Percentiles rank a stretch among this genome's conserved stretches.
Evolutionary conservation across 2,888 invertebrate species (phyloP).

Genomic region (Drosophila barbarae): DNA sequence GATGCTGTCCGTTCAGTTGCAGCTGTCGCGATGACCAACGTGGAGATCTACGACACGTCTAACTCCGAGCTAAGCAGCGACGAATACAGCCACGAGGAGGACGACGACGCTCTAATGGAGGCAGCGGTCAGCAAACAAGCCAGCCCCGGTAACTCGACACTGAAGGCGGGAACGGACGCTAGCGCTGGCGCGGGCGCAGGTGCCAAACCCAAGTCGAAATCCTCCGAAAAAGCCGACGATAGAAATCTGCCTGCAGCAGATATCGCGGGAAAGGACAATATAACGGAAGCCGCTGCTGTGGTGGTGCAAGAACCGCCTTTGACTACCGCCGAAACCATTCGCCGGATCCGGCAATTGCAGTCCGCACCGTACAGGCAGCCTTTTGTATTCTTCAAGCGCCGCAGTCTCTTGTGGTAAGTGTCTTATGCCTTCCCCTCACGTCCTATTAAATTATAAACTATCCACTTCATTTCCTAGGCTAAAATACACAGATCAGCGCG

Average conservation of each 20-base stretch:
- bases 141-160: conserved; percentile 13
- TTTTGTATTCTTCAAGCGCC: conserved; percentile 48
- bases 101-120: conserved; percentile 62
- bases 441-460: too few species aligned
- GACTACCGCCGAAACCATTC: conserved; percentile 27
- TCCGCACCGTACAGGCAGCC: conserved; percentile 1
- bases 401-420: conserved; percentile 55
- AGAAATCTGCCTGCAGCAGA: background rate
- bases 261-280: background rate
- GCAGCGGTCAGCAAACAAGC: conserved; percentile 56
- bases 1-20: conserved; percentile 12
- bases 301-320: conserved; percentile 10
- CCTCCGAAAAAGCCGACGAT: conserved; percentile 8
- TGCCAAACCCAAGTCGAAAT: conserved; percentile 24
- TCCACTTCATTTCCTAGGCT: background rate
- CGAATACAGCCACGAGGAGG: conserved; percentile 61
- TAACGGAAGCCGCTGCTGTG: background rate
- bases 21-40: conserved; percentile 49
- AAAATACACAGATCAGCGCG: background rate
- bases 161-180: background rate
- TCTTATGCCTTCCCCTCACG: background rate
- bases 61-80: conserved; percentile 70
- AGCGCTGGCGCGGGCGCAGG: background rate
- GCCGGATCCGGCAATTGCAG: conserved; percentile 38
- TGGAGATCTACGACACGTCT: conserved; percentile 63